Evolutionary conservation across 2,113 vertebrate species (phyloP), one percentile per base, ranked within the genome.

Genomic region (Geococcyx californianus): DNA sequence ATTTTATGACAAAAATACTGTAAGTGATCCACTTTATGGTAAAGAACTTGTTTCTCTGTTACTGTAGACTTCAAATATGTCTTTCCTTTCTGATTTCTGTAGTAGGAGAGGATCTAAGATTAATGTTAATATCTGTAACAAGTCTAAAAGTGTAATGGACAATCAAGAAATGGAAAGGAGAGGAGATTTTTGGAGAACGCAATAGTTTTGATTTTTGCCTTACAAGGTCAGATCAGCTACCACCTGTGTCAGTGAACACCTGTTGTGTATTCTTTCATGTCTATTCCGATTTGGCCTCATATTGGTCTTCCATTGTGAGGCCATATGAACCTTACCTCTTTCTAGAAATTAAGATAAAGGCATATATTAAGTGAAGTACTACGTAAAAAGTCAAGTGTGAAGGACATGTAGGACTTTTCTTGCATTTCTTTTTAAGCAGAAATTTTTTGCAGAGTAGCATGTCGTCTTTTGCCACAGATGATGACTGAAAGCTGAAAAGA

Each of bases 301-400:
- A 16, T 47, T 77, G 15, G 8, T 70, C 68, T 87, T 77, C 28
- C 5, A 28, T 40, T 91, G 17, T 40, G 29, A 87, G 44, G 4
- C 4, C 7, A 1, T 69, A 40, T 16, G 29, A 80, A 62, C 24
- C 6, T 74, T 66, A n/a, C 4, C 3, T 77, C n/a, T 84, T 80
- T 56, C 29, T 60, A 26, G 31, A 4, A 80, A 45, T 49, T 54
- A 73, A 40, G 36, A 18, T 26, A 42, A 55, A 60, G 13, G 2
- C 28, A 25, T 20, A 21, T 44, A 45, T n/a, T 40, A 58, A 66
- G 13, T 66, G 69, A 63, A 86, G 14, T 13, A 36, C 4, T 12
- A 16, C 21, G 8, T 11, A 56, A 7, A 9, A 31, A 81, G 6
- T 45, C 31, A 73, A 66, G 3, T 0, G 0, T 62, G 40, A 74